phyloP scores from a whole-genome alignment of 2,797 vertebrate genomes.

The Myripristis murdjan region DNA sequence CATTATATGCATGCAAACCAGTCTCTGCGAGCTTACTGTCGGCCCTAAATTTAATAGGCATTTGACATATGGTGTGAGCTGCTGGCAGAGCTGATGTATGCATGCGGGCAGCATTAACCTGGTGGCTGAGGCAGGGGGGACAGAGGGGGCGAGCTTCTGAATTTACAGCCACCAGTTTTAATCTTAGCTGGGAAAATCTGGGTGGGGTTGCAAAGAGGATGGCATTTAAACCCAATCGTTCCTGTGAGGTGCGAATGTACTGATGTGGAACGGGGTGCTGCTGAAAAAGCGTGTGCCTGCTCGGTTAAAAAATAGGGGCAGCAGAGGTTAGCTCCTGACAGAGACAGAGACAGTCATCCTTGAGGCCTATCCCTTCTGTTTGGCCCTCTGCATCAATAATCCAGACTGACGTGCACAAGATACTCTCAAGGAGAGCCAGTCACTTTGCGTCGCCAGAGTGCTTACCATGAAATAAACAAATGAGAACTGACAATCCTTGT shows the following conservation, averaged over 20 bases:
- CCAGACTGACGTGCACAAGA: constrained; percentile 79
- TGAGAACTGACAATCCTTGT: constrained; percentile 80
- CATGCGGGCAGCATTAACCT: not conserved
- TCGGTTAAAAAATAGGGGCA: constrained; percentile 24
- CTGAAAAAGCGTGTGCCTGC: not conserved
- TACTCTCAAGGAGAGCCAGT: constrained; percentile 80
- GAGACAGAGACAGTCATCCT: constrained; percentile 59
- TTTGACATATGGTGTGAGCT: constrained; percentile 58
- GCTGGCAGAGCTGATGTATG: constrained; percentile 23
- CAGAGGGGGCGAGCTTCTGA: too few species aligned
- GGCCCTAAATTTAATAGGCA: constrained; percentile 60
- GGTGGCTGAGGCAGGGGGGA: not conserved
- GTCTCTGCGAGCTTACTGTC: constrained; percentile 51
- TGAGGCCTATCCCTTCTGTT: constrained; percentile 67
- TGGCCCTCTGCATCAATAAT: constrained; percentile 78
- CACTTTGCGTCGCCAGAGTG: constrained; percentile 64
- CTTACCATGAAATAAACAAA: constrained; percentile 77
- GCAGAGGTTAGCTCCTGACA: constrained; percentile 22
- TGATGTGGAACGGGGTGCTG: not conserved
- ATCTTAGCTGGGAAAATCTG: constrained; percentile 41
- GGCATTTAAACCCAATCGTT: not conserved
- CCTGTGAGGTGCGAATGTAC: not conserved
- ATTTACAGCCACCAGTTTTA: constrained; percentile 16
- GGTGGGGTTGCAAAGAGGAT: constrained; percentile 14
- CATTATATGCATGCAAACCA: constrained; percentile 53